Evolutionary conservation across 2,797 vertebrate genomes (phyloP), one percentile per base, ranked within the genome.

Genomic region (Diplodus sargus): DNA sequence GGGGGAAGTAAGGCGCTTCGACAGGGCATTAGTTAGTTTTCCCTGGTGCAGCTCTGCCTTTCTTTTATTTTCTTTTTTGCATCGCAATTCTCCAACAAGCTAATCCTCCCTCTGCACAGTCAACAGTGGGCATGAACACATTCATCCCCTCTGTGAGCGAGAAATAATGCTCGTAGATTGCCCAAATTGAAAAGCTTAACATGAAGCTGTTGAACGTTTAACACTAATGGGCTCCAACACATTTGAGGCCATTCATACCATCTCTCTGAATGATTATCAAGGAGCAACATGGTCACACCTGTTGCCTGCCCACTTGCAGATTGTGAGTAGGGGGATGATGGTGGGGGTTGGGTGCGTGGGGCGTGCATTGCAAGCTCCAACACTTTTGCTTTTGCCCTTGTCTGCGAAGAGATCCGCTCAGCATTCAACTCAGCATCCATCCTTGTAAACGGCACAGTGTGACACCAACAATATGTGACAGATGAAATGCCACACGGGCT

Each of bases 381-480:
- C 68, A 45, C 58, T n/a, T 48, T 28, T 18, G 42, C n/a, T n/a
- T 63, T 28, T 12, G 60, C n/a, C 45, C 70, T 74, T 60, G 54
- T 53, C 58, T 15, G 51, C 49, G 18, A 66, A 17, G 39, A 66
- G 78, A 79, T 78, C 78, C 85, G 59, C 58, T 78, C 64, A 58
- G 66, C 64, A 30, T 86, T 85, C 77, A 70, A 51, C 81, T 63
- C 81, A 58, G 70, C 72, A 78, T 76, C 65, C n/a, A 25, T 67
- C 73, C 69, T 65, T 60, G 62, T 83, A 81, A 85, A 81, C n/a
- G 16, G 43, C 76, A 63, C 82, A 57, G 64, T 56, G 63, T 78
- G 85, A 79, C 69, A 76, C 13, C 54, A 78, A 84, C 57, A 70
- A 77, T 76, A 74, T 78, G 79, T 82, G 65, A 84, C 83, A 80